Conservation (phyloP, 1,140 invertebrate genomes). For the Polypedilum pembai region DNA sequence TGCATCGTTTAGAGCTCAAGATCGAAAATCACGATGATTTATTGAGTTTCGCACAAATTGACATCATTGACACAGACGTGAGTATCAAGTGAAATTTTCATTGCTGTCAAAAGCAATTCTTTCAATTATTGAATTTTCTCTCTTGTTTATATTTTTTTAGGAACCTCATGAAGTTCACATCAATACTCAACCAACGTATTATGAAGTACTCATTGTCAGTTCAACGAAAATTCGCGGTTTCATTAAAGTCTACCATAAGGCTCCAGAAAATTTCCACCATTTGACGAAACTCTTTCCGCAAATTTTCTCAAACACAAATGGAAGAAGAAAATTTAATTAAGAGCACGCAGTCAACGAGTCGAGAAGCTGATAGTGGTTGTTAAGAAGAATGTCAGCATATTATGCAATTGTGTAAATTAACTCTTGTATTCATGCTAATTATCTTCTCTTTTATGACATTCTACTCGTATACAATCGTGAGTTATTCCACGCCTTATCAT, state of each 20-base stretch:
- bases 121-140: too few species aligned
- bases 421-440: too few species aligned
- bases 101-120: neutral
- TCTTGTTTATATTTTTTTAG: neutral
- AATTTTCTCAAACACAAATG: neutral
- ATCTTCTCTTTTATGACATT: too few species aligned
- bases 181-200: neutral
- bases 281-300: neutral
- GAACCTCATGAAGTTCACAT: slow-evolving; percentile 10
- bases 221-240: neutral
- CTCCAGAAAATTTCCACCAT: slow-evolving; percentile 23
- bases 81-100: neutral
- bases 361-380: too few species aligned
- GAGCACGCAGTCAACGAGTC: neutral
- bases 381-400: too few species aligned
- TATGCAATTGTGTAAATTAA: too few species aligned
- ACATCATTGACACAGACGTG: slow-evolving; percentile 14
- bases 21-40: slow-evolving; percentile 24
- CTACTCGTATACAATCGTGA: too few species aligned
- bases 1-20: neutral
- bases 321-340: slow-evolving; percentile 8
- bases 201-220: slow-evolving; percentile 16
- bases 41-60: slow-evolving; percentile 22
- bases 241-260: slow-evolving; percentile 8
- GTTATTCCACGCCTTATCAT: too few species aligned